Evolutionary conservation across 2,888 invertebrate species (phyloP), one percentile per base, ranked within the genome.

Genomic region (Pheosia tremula): DNA sequence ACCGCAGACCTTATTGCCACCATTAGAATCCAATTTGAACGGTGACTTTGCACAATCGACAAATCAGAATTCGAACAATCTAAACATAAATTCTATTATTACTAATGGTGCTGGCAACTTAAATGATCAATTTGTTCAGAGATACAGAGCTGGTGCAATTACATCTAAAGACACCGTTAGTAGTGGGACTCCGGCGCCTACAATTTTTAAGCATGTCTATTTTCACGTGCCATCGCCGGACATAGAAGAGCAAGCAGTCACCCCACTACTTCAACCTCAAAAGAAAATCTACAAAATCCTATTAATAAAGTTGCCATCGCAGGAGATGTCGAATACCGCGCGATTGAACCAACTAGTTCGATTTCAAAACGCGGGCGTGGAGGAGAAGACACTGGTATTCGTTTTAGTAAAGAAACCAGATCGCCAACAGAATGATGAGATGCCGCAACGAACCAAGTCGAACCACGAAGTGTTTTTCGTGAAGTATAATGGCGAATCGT

Each of bases 401-500:
- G 96, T 96, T 9, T 86, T 97, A 81, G 96, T 96, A 57, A 96
- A 96, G 92, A 95, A 95, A 80, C 96, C 96, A 50, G 96, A 96
- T 74, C 94, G 58, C 88, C 94, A 49, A 94, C 94, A 54, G 94
- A 66, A 75, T 56, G 62, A 68, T 9, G 64, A 76, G 1, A 56
- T 76, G 47, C 69, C 75, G 0, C 61, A 74, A 38, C 68, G 61
- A 13, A 67, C 72, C 8, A 66, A 69, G 10, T 84, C 86, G 0
- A 95, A 96, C 83, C 96, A 96, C 49, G 96, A 96, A 89, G 96
- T 96, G 53, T 96, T 96, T 90, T 96, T 96, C 91, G 96, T 96
- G 86, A 95, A 96, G 71, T 96, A 89, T 63, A 84, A 75, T 61
- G 83, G 72, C 50, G 64, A 71, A 11, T 68, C 69, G 11, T 63